phyloP scores from a whole-genome alignment of 2,797 vertebrate species.

The Sebastes vulpes region DNA sequence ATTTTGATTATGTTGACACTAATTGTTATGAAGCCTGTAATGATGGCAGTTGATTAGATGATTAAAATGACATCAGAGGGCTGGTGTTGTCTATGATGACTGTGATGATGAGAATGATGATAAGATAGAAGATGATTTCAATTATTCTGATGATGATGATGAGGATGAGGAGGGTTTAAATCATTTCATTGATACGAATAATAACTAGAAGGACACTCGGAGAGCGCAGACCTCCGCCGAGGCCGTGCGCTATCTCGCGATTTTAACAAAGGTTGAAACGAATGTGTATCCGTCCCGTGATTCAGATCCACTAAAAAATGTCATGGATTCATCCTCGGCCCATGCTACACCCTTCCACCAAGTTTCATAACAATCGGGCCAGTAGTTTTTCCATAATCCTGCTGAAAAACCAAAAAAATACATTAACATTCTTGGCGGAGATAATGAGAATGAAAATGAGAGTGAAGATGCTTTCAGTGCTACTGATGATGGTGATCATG shows the following conservation, averaged over 20 bases:
- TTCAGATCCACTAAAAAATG: fast-evolving
- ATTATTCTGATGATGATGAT: not conserved
- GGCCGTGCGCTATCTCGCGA: not conserved
- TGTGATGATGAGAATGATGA: not conserved
- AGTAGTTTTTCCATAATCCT: not conserved
- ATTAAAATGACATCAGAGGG: not conserved
- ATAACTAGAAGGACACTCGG: not conserved
- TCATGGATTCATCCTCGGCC: fast-evolving
- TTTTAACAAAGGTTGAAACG: fast-evolving
- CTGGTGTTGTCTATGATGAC: not conserved
- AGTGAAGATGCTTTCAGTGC: not conserved
- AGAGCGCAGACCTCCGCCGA: not conserved
- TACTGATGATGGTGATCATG: not conserved
- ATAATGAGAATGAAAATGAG: not conserved
- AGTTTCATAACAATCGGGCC: not conserved
- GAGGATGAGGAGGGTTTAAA: not conserved
- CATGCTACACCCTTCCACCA: not conserved
- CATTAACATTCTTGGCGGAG: not conserved
- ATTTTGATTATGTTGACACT: conserved; percentile 19
- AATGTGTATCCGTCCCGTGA: not conserved
- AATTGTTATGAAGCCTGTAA: conserved; percentile 21
- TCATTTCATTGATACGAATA: not conserved
- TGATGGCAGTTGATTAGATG: conserved; percentile 19
- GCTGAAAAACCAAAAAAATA: not conserved
- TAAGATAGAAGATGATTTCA: not conserved